These are phyloP conservation scores for Geococcyx californianus DNA, from an alignment of 2,113 vertebrate genomes.

Conservation along the genomic window DNA sequence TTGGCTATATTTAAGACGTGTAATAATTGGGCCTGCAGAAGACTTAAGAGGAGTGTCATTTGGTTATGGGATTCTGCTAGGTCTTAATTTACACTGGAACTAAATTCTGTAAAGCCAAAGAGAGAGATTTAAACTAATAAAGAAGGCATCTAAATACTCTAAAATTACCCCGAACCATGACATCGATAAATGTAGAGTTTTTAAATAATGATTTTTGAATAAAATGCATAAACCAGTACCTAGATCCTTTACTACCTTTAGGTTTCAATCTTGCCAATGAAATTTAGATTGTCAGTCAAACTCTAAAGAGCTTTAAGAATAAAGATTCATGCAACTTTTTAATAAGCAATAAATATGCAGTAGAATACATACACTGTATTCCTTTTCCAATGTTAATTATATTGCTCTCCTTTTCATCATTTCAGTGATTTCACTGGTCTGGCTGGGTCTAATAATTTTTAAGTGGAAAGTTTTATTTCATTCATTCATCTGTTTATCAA, in stretches of 20 bases:
- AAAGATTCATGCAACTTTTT: background rate
- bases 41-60: background rate
- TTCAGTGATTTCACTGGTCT: background rate
- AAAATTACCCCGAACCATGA: background rate
- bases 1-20: fast-evolving
- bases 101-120: background rate
- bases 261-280: background rate
- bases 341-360: background rate
- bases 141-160: background rate
- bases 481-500: background rate
- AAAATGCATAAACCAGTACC: background rate
- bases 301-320: background rate
- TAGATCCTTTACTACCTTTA: background rate
- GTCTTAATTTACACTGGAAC: background rate
- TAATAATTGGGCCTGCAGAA: background rate
- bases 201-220: background rate
- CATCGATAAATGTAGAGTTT: background rate
- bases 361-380: background rate
- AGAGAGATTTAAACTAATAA: background rate
- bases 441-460: background rate
- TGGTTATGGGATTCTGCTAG: background rate
- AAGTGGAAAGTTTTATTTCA: background rate
- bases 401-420: background rate
- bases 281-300: background rate
- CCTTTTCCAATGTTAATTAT: background rate